A percentile compares a stretch with the other conserved stretches of the same genome.
Evolutionary conservation across 2,888 invertebrate species (phyloP).

Genomic region (Steromphala cineraria): DNA sequence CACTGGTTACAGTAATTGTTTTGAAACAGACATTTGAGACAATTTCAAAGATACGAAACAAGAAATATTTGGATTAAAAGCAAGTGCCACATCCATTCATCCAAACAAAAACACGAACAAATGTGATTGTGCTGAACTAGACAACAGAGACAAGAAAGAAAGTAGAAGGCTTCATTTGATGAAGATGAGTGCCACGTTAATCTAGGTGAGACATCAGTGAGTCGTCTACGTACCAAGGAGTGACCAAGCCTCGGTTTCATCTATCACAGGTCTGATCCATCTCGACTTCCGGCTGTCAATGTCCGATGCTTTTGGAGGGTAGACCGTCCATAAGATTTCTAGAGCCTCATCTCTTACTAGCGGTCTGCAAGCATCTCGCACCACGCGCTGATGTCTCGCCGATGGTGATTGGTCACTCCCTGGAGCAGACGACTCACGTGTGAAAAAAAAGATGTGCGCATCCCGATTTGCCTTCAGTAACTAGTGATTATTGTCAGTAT

Average conservation of each 20-base stretch:
- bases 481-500: background rate
- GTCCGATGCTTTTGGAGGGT: conserved; percentile 65
- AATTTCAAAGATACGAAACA: too few species aligned
- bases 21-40: too few species aligned
- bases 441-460: background rate
- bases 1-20: too few species aligned
- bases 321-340: conserved; percentile 69
- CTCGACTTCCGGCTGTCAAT: conserved; percentile 58
- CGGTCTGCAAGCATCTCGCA: conserved; percentile 40
- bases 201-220: background rate
- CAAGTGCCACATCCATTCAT: too few species aligned
- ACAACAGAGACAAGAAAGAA: too few species aligned
- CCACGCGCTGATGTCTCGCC: background rate
- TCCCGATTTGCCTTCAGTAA: background rate
- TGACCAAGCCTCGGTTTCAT: conserved; percentile 68
- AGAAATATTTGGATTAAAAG: too few species aligned
- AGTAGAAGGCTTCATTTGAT: too few species aligned
- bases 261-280: conserved; percentile 71
- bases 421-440: background rate
- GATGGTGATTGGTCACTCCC: conserved; percentile 18
- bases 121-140: too few species aligned
- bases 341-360: conserved; percentile 51
- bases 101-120: too few species aligned
- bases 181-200: too few species aligned
- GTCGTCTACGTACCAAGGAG: conserved; percentile 58